Evolutionary conservation across 2,888 invertebrate genomes (phyloP), one percentile per base, ranked within the genome.

Genomic region (Onthophagus sagittarius): DNA sequence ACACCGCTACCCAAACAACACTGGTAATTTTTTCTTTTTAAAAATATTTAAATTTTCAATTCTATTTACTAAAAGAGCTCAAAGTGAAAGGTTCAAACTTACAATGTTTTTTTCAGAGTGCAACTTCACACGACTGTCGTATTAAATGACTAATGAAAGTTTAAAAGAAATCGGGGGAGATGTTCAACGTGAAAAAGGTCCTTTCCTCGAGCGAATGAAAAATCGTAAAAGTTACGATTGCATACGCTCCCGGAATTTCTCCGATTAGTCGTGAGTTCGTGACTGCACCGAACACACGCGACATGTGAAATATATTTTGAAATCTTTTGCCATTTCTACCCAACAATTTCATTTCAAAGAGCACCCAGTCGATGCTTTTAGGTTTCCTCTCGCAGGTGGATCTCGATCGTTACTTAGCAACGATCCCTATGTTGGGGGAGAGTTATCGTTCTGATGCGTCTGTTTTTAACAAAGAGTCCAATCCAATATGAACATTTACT

Each of bases 1-100:
- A 89, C 74, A 90, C 90, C 77, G 92, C 92, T 76, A 92, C 92
- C 67, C 93, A 94, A 87, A 94, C 94, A 73, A 94, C 94, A 81
- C 89, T 94, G 87, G 94, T 94, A 86, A 89, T 91, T 87, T 15
- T 71, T n/a, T n/a, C n/a, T n/a, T n/a, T n/a, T n/a, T n/a, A n/a
- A n/a, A n/a, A n/a, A n/a, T n/a, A n/a, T n/a, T n/a, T n/a, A n/a
- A n/a, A n/a, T n/a, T 53, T 53, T 53, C 33, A 33, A 33, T n/a
- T 23, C 3, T 23, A 23, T 23, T 23, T 3, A 23, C 23, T 23
- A 3, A 23, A 23, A 23, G 23, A 23, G 3, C 23, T 23, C 5
- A 53, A 53, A 53, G 39, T 53, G 39, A 53, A 53, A 53, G 39
- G 4, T 7, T 53, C 7, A 53, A 53, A 53, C 39, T 53, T 53